Conservation (phyloP, 2,797 vertebrate genomes). For the Bovichtus variegatus region DNA sequence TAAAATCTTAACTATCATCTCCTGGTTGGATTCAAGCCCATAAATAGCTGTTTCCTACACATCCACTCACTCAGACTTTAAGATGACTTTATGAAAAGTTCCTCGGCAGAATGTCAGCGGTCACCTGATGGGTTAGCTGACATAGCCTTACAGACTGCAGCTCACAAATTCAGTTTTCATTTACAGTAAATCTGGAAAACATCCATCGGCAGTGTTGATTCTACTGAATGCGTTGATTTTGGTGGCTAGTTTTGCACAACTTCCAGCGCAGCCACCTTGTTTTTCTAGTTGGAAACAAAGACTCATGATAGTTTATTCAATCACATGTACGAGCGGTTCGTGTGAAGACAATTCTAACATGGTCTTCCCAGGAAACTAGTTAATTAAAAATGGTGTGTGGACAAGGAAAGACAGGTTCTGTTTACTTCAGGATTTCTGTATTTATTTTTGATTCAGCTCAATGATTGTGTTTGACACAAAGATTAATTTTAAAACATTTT, state of each 20-base stretch:
- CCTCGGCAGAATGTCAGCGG: not conserved
- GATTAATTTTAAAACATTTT: too few relatives aligned
- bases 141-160: not conserved
- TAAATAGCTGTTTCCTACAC: not conserved
- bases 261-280: not conserved
- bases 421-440: not conserved
- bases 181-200: not conserved
- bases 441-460: too few relatives aligned
- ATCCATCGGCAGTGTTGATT: not conserved
- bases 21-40: slow-evolving; percentile 9
- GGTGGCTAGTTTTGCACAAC: not conserved
- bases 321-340: not conserved
- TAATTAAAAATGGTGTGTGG: not conserved
- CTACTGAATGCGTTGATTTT: not conserved
- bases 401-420: not conserved
- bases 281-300: slow-evolving; percentile 5
- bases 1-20: slow-evolving; percentile 20
- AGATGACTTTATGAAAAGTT: not conserved
- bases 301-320: not conserved
- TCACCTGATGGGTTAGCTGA: not conserved
- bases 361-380: not conserved
- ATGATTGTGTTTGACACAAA: too few relatives aligned
- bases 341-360: not conserved
- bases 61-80: not conserved
- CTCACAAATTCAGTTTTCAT: not conserved